phyloP scores from a whole-genome alignment of 92 coral and sea anemone genomes.

The Porites rus region DNA sequence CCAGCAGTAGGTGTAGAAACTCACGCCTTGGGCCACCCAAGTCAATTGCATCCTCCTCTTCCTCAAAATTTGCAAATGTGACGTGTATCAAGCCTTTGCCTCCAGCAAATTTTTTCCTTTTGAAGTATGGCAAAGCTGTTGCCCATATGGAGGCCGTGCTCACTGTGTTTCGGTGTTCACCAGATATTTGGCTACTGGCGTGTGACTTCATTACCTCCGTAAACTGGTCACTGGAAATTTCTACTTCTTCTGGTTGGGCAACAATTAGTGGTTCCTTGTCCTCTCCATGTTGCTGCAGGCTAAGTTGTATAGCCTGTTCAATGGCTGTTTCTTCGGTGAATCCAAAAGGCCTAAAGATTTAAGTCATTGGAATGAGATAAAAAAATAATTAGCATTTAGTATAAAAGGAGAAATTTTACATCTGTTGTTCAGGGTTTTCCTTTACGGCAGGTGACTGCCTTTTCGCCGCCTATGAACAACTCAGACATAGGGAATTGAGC shows the following conservation, averaged over 20 bases:
- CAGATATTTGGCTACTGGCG: conserved; percentile 17
- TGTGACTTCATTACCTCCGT: not conserved
- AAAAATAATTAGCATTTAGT: too few relatives aligned
- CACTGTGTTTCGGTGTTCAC: conserved; percentile 42
- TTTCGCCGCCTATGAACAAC: too few relatives aligned
- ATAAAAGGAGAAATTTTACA: too few relatives aligned
- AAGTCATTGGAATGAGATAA: too few relatives aligned
- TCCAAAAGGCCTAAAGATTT: conserved; percentile 49
- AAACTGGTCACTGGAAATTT: conserved; percentile 22
- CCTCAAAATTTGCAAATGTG: conserved; percentile 50
- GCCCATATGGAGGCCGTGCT: conserved; percentile 57
- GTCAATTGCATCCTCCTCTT: conserved; percentile 63
- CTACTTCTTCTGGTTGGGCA: conserved; percentile 12
- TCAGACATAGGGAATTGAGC: too few relatives aligned
- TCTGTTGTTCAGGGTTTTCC: too few relatives aligned
- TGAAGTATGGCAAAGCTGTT: conserved; percentile 43
- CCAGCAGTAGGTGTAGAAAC: conserved; percentile 60
- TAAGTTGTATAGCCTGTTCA: conserved; percentile 40
- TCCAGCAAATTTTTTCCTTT: conserved; percentile 43
- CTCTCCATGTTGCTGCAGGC: conserved; percentile 41
- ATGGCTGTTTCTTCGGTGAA: conserved; percentile 59
- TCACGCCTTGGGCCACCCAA: conserved; percentile 68
- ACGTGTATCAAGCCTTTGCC: conserved; percentile 43
- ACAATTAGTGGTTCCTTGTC: not conserved
- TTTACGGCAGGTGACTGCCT: too few relatives aligned